phyloP scores from a whole-genome alignment of 2,113 vertebrate genomes.

The Cercopithecus mona region DNA sequence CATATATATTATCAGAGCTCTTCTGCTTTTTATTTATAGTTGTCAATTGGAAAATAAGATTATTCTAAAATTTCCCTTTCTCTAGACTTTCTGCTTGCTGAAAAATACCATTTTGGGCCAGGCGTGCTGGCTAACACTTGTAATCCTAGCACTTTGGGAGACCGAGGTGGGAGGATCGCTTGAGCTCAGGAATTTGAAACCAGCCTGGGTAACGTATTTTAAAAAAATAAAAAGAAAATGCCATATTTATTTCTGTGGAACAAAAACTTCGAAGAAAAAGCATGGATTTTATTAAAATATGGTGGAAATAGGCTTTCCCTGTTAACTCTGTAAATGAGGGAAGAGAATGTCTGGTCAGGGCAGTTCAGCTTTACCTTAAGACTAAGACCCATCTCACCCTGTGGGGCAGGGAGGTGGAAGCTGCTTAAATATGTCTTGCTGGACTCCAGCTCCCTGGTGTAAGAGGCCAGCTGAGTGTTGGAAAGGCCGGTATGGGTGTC shows the following conservation, averaged over 20 bases:
- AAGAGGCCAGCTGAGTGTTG: neutral
- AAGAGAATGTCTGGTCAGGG: neutral
- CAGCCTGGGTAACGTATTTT: too few relatives aligned
- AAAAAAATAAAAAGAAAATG: too few relatives aligned
- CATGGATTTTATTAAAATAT: neutral
- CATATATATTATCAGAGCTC: neutral
- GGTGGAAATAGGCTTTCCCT: neutral
- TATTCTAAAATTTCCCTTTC: constrained; percentile 7
- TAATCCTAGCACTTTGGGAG: too few relatives aligned
- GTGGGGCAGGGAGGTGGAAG: neutral
- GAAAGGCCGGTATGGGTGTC: neutral
- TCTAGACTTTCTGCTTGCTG: neutral
- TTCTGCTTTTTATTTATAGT: neutral
- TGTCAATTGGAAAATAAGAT: constrained; percentile 3
- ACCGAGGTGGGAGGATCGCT: too few relatives aligned
- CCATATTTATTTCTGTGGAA: neutral
- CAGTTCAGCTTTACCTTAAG: neutral
- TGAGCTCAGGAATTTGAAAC: too few relatives aligned
- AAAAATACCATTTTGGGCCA: neutral
- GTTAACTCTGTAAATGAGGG: neutral
- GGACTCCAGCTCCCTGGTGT: neutral
- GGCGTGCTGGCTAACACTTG: too few relatives aligned
- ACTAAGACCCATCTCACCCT: neutral
- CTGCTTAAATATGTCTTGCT: accelerated
- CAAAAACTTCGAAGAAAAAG: neutral